A percentile compares a stretch with the other conserved stretches of the same genome.
phyloP scores from a whole-genome alignment of 2,888 invertebrate species.

The Globia sparganii region DNA sequence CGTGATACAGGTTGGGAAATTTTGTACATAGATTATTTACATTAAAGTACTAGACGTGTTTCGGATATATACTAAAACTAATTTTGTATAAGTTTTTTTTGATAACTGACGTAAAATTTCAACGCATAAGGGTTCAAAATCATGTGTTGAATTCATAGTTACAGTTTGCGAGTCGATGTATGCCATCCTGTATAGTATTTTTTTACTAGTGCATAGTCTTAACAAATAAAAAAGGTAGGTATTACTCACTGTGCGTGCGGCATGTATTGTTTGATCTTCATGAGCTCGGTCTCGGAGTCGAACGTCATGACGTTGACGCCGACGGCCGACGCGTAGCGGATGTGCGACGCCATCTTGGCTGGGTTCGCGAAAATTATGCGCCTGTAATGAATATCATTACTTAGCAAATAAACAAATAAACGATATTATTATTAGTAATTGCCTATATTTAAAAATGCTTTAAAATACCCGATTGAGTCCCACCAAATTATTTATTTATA shows the following conservation, averaged over 20 bases:
- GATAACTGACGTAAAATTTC: no score
- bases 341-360: conserved; percentile 97
- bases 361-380: conserved; percentile 99
- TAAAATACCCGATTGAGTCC: not conserved
- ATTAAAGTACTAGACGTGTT: no score
- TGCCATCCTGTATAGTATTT: not conserved
- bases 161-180: no score
- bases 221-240: not conserved
- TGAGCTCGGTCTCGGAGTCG: conserved; percentile 97
- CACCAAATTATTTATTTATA: not conserved
- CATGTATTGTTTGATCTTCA: conserved; percentile 96
- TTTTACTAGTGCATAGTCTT: not conserved
- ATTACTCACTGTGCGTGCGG: conserved; percentile 94
- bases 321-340: conserved; percentile 94
- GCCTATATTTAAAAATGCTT: no score
- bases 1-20: no score
- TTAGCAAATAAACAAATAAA: no score
- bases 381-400: conserved; percentile 71
- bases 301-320: conserved; percentile 97
- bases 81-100: no score
- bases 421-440: no score
- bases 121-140: no score
- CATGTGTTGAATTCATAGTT: no score
- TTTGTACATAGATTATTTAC: no score
- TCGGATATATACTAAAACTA: no score